Evolutionary conservation across 1,140 invertebrate species (phyloP), one percentile per base, ranked within the genome.

Genomic region (Scaptomyza pallida): DNA sequence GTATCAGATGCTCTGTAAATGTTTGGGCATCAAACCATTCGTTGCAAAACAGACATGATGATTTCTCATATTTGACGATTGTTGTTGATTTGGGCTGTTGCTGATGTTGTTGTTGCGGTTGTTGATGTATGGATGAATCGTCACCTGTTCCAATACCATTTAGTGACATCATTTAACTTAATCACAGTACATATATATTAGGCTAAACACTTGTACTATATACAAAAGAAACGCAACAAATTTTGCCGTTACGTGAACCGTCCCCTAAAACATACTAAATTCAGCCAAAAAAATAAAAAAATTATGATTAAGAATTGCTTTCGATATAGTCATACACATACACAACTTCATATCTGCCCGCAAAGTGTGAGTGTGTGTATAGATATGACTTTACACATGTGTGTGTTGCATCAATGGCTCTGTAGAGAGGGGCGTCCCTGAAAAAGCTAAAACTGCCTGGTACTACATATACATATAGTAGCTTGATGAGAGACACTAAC

Each of bases 31-130:
- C 93, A 47, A 95, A 92, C 71, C 92, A 86, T 21, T 94, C 93
- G 56, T 93, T 94, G 82, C 94, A 95, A 67, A 94, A 94, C 56
- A 94, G 94, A 68, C 94, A 95, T 5, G 93, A 85, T 12, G 92
- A 92, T 55, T 92, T 91, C 56, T 91, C 85, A 60, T 91, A 91
- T 50, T 90, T 90, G 30, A 90, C 43, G 26, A 90, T 83, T 10
- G 89, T 90, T 10, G 85, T 90, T 4, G 89, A 79, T 30, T 88
- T 88, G 1, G 57, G 45, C n/a, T 59, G 37, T 4, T 54, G 63
- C 9, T 50, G n/a, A n/a, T n/a, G n/a, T n/a, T n/a, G n/a, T n/a
- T n/a, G n/a, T n/a, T n/a, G n/a, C n/a, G n/a, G 50, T 4, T 2
- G 26, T 30, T 30, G 26, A 30, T 30, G 26, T 9, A 12, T 64